Conservation (phyloP, 2,113 vertebrate genomes). For the Zapus hudsonius region DNA sequence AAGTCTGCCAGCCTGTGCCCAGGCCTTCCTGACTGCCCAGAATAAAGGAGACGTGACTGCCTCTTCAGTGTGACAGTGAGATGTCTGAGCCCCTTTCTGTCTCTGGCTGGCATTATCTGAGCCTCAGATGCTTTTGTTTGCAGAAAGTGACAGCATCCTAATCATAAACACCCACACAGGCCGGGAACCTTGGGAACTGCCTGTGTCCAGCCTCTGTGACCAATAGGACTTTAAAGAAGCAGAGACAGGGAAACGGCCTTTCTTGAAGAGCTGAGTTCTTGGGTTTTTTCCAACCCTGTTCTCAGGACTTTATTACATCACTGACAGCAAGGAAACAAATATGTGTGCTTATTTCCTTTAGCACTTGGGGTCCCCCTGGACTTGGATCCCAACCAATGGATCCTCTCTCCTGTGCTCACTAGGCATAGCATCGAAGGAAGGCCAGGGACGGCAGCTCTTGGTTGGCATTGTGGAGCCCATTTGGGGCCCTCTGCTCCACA, state of each 20-base stretch:
- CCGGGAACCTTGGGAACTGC: not conserved
- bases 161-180: too few relatives aligned
- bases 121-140: too few relatives aligned
- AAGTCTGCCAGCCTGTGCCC: not conserved
- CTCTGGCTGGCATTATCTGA: not conserved
- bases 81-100: not conserved
- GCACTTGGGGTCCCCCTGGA: not conserved
- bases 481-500: not conserved
- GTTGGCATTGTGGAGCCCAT: not conserved
- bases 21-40: not conserved
- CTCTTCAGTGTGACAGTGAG: fast-evolving
- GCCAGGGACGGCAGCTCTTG: fast-evolving
- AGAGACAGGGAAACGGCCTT: not conserved
- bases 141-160: not conserved
- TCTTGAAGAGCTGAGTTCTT: not conserved
- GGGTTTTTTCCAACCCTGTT: not conserved
- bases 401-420: not conserved
- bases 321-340: conserved; percentile 41
- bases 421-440: not conserved
- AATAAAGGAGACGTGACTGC: not conserved
- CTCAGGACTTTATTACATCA: conserved; percentile 70
- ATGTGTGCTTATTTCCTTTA: not conserved
- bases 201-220: too few relatives aligned
- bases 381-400: not conserved
- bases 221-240: not conserved